These are phyloP conservation scores for Sebastes paucispinis DNA, from an alignment of 2,797 vertebrate species.

Conservation along the genomic window DNA sequence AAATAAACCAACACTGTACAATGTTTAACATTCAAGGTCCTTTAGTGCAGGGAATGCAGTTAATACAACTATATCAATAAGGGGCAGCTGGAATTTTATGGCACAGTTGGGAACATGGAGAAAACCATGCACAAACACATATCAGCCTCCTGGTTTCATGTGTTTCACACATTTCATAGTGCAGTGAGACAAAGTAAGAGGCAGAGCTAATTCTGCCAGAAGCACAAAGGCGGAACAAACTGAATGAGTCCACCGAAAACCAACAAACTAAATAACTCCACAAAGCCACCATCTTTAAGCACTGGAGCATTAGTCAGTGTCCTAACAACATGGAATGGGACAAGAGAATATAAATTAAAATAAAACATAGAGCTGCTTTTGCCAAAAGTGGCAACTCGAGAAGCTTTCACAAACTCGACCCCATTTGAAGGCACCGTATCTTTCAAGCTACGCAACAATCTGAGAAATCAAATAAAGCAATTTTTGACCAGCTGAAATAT, in stretches of 20 bases:
- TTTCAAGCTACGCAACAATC: background rate
- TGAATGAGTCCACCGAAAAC: background rate
- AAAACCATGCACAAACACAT: background rate
- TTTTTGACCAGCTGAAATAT: background rate
- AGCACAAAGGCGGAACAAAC: background rate
- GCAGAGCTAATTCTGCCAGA: background rate
- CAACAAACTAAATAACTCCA: background rate
- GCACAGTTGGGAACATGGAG: background rate
- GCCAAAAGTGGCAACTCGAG: background rate
- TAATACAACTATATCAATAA: background rate
- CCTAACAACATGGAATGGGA: background rate
- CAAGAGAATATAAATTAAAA: background rate
- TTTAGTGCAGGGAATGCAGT: constrained; percentile 5
- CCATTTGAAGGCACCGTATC: background rate
- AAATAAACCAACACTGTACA: background rate
- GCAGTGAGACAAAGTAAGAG: background rate
- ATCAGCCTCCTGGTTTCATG: background rate
- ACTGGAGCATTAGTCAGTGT: background rate
- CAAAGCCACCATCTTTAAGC: background rate
- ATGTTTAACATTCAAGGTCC: constrained; percentile 2
- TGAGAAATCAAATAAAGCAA: background rate
- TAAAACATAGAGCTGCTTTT: background rate
- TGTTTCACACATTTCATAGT: constrained; percentile 14
- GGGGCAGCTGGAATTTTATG: background rate
- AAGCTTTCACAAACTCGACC: too few species aligned